Evolutionary conservation across 2,888 invertebrate genomes (phyloP), one percentile per base, ranked within the genome.

Genomic region (Drosophila neoperkinsi): DNA sequence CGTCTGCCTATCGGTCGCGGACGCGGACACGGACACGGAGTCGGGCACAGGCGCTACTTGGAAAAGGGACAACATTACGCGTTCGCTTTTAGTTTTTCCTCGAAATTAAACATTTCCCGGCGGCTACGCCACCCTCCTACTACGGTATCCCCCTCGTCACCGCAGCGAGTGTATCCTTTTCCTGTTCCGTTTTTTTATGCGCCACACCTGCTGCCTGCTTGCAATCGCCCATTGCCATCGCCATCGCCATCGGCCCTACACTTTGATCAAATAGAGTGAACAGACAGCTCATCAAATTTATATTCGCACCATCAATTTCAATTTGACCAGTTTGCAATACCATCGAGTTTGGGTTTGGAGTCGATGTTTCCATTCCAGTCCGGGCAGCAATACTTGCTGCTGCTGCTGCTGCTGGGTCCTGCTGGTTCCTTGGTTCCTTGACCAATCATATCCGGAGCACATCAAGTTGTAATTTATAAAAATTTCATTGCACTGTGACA

Each of bases 401-500:
- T 53, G 53, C 7, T 34, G 2, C 21, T 52, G 52, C 10, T 16
- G 38, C 28, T 9, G 41, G 56, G 21, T 38, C 56, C 43, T 21
- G 30, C 41, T 25, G 38, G 25, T 25, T 25, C 16, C 60, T 53
- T 38, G 51, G 16, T 43, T 41, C 62, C 71, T 79, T 79, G 78
- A 83, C 84, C 83, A 72, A 75, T 79, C 74, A 72, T 74, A 77
- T 84, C 81, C 79, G 81, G 61, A 66, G 72, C 57, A 59, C 81
- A 82, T 76, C 70, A 71, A 77, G 74, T 75, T 87, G 83, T 83
- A 81, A 88, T 90, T 88, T 90, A 90, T 90, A 90, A 88, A 87
- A 82, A 81, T 90, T 90, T 79, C 77, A 79, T 90, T 90, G 86
- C 75, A 74, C 73, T 83, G 85, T 87, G 86, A 90, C 90, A 88